A percentile compares a stretch with the other conserved stretches of the same genome.
Evolutionary conservation across 2,113 vertebrate species (phyloP).

Genomic region (Dolichotis patagonum): DNA sequence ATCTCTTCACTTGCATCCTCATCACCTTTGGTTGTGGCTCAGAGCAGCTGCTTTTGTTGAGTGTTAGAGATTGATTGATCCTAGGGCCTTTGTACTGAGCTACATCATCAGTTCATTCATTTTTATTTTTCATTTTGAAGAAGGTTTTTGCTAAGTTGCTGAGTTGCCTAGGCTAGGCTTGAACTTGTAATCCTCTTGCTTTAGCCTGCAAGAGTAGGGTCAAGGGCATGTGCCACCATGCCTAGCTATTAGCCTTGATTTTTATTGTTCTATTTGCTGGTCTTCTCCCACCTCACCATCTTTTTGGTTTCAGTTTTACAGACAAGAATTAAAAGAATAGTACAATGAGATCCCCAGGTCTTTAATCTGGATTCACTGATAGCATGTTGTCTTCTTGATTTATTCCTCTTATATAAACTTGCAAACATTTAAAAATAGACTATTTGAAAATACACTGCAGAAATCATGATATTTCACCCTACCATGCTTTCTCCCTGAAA

Average conservation of each 20-base stretch:
- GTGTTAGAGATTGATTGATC: not conserved
- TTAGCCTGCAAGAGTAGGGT: not conserved
- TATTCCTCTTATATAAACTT: not conserved
- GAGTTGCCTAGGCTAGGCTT: not conserved
- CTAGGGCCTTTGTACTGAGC: not conserved
- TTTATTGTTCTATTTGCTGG: constrained; percentile 1
- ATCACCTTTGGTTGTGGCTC: not conserved
- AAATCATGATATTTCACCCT: not conserved
- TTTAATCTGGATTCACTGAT: not conserved
- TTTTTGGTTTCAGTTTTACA: not conserved
- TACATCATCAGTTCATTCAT: not conserved
- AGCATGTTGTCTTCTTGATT: not conserved
- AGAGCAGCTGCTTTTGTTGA: not conserved
- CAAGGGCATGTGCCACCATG: not conserved
- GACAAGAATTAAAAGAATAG: not conserved
- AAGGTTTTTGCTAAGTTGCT: not conserved
- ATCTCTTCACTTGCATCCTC: not conserved
- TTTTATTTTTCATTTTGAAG: not conserved
- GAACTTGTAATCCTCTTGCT: not conserved
- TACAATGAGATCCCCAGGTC: not conserved
- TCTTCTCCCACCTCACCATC: not conserved
- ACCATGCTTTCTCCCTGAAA: not conserved
- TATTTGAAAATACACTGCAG: not conserved
- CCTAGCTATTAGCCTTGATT: not conserved
- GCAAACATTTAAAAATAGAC: not conserved